Conservation (phyloP, 2,888 invertebrate species). For the Andrena trimmerana region DNA sequence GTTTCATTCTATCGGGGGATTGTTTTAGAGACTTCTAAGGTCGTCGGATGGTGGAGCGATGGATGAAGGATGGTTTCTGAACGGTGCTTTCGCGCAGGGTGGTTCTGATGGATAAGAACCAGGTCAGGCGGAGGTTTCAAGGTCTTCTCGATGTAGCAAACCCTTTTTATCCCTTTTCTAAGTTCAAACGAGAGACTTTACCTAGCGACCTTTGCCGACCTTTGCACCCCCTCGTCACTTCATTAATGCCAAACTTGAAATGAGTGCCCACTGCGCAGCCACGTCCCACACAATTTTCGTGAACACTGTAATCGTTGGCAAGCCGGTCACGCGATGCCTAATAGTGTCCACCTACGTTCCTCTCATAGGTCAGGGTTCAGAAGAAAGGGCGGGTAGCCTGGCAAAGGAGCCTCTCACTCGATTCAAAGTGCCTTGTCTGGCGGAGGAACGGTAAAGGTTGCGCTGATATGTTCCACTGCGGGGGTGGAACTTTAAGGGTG, state of each 20-base stretch:
- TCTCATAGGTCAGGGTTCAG: conserved; percentile 41
- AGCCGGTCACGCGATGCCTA: background rate
- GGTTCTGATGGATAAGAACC: background rate
- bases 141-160: no score
- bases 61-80: background rate
- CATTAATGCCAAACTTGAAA: background rate
- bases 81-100: background rate
- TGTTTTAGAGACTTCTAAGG: background rate
- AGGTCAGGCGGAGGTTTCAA: background rate
- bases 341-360: conserved; percentile 18
- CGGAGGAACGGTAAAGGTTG: background rate
- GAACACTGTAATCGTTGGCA: background rate
- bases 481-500: background rate
- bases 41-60: background rate
- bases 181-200: background rate
- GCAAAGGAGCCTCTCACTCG: background rate
- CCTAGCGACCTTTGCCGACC: background rate
- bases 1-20: background rate
- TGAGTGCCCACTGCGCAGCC: background rate
- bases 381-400: background rate
- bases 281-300: conserved; percentile 14
- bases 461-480: background rate
- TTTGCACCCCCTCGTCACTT: background rate
- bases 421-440: background rate
- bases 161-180: no score